phyloP scores from a whole-genome alignment of 92 coral and sea anemone genomes.

The Metridium senile region DNA sequence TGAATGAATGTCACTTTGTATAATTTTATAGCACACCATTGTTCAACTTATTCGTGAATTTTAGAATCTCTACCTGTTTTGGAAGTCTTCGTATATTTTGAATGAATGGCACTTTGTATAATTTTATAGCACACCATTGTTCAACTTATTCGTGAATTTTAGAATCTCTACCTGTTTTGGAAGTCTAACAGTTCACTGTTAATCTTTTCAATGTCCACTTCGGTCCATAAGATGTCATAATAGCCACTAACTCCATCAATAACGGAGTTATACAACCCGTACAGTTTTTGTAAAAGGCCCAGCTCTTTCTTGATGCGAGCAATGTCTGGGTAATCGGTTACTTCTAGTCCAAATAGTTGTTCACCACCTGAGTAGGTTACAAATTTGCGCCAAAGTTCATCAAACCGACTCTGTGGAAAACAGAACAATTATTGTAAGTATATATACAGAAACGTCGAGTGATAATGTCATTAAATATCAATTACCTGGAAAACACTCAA shows the following conservation, averaged over 20 bases:
- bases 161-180: slow-evolving; percentile 83
- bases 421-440: neutral
- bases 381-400: slow-evolving; percentile 84
- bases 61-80: too few species aligned
- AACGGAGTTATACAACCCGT: slow-evolving; percentile 85
- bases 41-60: too few species aligned
- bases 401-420: slow-evolving; percentile 68
- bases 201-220: slow-evolving; percentile 88
- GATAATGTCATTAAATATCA: too few species aligned
- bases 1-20: too few species aligned
- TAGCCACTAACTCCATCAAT: slow-evolving; percentile 88
- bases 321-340: slow-evolving; percentile 82
- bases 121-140: too few species aligned
- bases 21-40: too few species aligned
- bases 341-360: slow-evolving; percentile 81
- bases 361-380: slow-evolving; percentile 89
- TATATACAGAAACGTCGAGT: neutral
- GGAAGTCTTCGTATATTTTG: too few species aligned
- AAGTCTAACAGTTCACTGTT: slow-evolving; percentile 81
- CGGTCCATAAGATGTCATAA: slow-evolving; percentile 89
- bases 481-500: slow-evolving; percentile 83
- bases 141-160: too few species aligned
- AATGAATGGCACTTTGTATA: too few species aligned
- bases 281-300: slow-evolving; percentile 79
- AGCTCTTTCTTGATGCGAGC: slow-evolving; percentile 87